Evolutionary conservation across 2,888 invertebrate species (phyloP).

Genomic region (Gari tellinella): DNA sequence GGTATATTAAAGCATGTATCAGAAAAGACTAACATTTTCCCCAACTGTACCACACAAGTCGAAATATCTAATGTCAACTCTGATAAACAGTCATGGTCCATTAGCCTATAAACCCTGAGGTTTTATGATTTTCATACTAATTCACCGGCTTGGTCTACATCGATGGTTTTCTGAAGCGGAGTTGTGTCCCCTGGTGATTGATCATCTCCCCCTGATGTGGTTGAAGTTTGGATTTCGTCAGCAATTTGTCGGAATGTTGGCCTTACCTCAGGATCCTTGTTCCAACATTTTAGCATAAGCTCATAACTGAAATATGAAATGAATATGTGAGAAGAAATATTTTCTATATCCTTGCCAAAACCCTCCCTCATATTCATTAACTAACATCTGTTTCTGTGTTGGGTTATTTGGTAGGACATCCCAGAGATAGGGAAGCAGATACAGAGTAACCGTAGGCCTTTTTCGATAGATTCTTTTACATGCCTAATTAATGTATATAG

Average conservation of each 20-base stretch:
- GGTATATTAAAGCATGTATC: too few species aligned
- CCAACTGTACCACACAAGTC: too few species aligned
- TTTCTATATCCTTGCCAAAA: background rate
- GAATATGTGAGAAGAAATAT: background rate
- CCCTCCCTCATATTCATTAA: background rate
- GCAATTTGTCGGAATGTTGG: constrained; percentile 79
- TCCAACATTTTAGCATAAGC: constrained; percentile 81
- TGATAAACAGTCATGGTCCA: too few species aligned
- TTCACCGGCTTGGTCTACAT: constrained; percentile 12
- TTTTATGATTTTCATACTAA: constrained; percentile 7
- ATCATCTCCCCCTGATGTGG: constrained; percentile 55
- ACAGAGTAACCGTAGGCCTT: too few species aligned
- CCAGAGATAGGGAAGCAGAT: too few species aligned
- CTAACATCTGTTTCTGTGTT: background rate
- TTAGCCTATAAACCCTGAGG: background rate
- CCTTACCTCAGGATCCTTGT: constrained; percentile 68
- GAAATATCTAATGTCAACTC: too few species aligned
- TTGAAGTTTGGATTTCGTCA: constrained; percentile 66
- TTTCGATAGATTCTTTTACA: too few species aligned
- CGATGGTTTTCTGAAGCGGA: constrained; percentile 67
- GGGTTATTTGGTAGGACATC: too few species aligned
- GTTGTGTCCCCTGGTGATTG: constrained; percentile 59
- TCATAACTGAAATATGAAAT: constrained; percentile 64
- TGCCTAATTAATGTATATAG: too few species aligned
- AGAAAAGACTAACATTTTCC: too few species aligned